Base-by-base conservation (phyloP, 1,140 invertebrate species). In the Drosophila asahinai region DNA sequence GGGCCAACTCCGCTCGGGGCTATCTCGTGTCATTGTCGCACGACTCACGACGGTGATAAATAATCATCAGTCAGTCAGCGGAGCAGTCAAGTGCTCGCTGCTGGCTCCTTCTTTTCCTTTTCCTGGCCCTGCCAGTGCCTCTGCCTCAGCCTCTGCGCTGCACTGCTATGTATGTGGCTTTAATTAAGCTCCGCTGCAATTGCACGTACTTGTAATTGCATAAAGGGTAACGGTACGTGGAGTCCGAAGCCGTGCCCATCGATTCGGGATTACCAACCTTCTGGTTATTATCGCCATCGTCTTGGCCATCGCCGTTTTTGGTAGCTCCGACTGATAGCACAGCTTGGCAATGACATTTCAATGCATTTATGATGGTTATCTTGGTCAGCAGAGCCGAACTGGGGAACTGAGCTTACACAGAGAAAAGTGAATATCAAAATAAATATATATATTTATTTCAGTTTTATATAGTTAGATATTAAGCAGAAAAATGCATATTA, bases 321-420 rank as follows among this genome's bases (percentile, higher is more conserved):
- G 64, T 74, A 71, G 61, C 57, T 58, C 36, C 58, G 47, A 78
- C 62, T 74, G 86, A 90, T 89, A 90, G 82, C 87, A 81, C 71
- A 74, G 74, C 77, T 83, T 87, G 86, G 83, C 89, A 91, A 91
- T 91, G 89, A 91, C 89, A 91, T 91, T 91, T 91, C 89, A 91
- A 91, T 91, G 89, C 89, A 91, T 91, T 91, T 91, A 91, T 91
- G 89, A 91, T 91, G 84, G 81, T 91, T 91, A 91, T 91, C 89
- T 89, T 58, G 60, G 74, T 52, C 66, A 63, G 51, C 42, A 52
- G 54, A 51, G 48, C 61, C 48, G n/a, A 27, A 27, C 25, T 43
- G 33, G 33, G 66, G 47, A 65, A 33, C 36, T n/a, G 14, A 1
- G 36, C 3, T n/a, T 25, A n/a, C 54, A 57, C 54, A 57, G 14